Evolutionary conservation across 2,888 invertebrate genomes (phyloP).

Genomic region (Cataglyphis altisquamis): DNA sequence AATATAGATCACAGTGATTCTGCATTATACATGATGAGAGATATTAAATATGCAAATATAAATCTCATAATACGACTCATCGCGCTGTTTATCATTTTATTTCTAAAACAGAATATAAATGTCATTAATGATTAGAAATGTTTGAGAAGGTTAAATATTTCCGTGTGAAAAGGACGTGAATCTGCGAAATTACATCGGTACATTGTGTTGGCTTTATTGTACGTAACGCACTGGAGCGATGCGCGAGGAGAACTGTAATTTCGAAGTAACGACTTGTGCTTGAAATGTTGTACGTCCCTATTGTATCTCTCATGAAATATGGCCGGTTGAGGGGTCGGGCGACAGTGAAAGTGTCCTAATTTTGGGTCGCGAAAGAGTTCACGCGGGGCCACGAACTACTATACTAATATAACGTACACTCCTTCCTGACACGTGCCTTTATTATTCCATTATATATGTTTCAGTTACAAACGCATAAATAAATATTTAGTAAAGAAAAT

Average conservation of each 20-base stretch:
- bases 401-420: constrained; percentile 13
- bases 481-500: background rate
- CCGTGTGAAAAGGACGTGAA: constrained; percentile 8
- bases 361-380: constrained; percentile 69
- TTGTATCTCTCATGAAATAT: constrained; percentile 67
- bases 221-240: constrained; percentile 57
- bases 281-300: constrained; percentile 60
- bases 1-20: background rate
- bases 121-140: background rate
- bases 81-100: background rate
- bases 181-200: constrained; percentile 31
- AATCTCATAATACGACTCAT: background rate
- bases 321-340: constrained; percentile 60
- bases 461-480: constrained; percentile 12
- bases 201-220: constrained; percentile 37
- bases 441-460: background rate
- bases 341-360: constrained; percentile 77
- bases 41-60: background rate
- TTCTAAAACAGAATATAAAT: background rate
- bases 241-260: constrained; percentile 63
- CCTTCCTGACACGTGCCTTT: constrained; percentile 6
- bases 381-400: constrained; percentile 52
- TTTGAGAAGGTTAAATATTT: constrained; percentile 31
- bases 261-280: constrained; percentile 62
- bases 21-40: background rate